Evolutionary conservation across 2,113 vertebrate species (phyloP).

Genomic region (Pogona vitticeps): DNA sequence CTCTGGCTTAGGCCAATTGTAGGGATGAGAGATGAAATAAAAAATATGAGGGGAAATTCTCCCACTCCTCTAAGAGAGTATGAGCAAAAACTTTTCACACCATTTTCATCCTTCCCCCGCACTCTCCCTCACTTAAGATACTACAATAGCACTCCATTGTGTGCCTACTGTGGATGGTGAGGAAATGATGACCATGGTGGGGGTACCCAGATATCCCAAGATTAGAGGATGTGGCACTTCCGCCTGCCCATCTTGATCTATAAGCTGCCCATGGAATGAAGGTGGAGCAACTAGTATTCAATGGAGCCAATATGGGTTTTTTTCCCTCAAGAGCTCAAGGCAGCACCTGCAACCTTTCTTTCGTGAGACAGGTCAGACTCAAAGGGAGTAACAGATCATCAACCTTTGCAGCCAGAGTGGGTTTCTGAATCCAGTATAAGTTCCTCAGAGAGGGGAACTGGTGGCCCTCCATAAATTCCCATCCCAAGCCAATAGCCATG

Average conservation of each 20-base stretch:
- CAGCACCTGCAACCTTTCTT: too few species aligned
- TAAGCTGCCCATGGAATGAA: background rate
- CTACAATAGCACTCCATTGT: too few species aligned
- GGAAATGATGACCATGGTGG: background rate
- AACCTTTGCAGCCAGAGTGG: background rate
- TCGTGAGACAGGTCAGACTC: background rate
- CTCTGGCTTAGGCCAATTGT: background rate
- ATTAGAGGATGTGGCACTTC: too few species aligned
- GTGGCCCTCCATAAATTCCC: background rate
- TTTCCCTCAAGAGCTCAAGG: too few species aligned
- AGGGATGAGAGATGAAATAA: background rate
- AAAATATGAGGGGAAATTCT: background rate
- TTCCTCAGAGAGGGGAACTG: background rate
- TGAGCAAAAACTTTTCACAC: too few species aligned
- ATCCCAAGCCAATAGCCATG: background rate
- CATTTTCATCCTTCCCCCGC: too few species aligned
- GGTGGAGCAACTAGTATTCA: background rate
- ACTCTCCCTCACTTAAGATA: too few species aligned
- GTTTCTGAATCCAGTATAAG: background rate
- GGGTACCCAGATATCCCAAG: too few species aligned
- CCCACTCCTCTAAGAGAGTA: background rate
- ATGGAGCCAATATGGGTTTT: background rate
- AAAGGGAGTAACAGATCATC: background rate
- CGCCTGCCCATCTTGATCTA: too few species aligned
- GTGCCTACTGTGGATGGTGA: too few species aligned